Conservation (phyloP, 2,888 invertebrate genomes). For the Sycophila texana region DNA sequence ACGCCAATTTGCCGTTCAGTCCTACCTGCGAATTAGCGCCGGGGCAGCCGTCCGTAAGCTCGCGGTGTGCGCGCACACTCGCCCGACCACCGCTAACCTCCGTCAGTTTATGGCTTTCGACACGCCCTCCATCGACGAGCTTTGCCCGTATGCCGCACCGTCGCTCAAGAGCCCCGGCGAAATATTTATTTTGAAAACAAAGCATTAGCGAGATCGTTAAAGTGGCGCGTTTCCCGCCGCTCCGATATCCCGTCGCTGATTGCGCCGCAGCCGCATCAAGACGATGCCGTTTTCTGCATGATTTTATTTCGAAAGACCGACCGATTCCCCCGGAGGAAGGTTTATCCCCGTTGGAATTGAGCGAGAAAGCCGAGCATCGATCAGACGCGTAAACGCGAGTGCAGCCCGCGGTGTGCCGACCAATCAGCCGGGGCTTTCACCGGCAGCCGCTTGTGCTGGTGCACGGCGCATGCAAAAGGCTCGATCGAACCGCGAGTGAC, state of each 20-base stretch:
- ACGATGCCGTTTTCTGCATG: background rate
- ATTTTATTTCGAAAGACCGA: background rate
- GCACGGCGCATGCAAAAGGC: background rate
- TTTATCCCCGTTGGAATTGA: background rate
- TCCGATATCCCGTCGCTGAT: slow-evolving; percentile 12
- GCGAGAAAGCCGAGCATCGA: slow-evolving; percentile 36
- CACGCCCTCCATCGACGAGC: slow-evolving; percentile 59
- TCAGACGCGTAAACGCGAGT: background rate
- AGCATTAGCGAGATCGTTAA: slow-evolving; percentile 46
- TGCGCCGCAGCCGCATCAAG: background rate
- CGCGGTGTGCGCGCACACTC: slow-evolving; percentile 51
- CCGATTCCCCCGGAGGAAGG: background rate
- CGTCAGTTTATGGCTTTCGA: slow-evolving; percentile 64
- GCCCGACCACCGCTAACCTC: slow-evolving; percentile 61
- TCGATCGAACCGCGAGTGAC: slow-evolving; percentile 57
- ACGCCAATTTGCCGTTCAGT: slow-evolving; percentile 69
- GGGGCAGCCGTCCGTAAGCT: background rate
- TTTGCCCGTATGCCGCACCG: background rate
- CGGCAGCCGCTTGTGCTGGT: slow-evolving; percentile 4
- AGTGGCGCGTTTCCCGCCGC: slow-evolving; percentile 31
- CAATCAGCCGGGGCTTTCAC: slow-evolving; percentile 50
- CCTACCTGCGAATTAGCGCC: slow-evolving; percentile 68
- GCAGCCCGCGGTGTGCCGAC: slow-evolving; percentile 30
- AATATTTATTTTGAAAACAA: slow-evolving; percentile 53
- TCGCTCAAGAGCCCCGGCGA: slow-evolving; percentile 29